These are phyloP conservation scores for Platichthys flesus DNA, from an alignment of 2,113 vertebrate species.

Conservation along the genomic window DNA sequence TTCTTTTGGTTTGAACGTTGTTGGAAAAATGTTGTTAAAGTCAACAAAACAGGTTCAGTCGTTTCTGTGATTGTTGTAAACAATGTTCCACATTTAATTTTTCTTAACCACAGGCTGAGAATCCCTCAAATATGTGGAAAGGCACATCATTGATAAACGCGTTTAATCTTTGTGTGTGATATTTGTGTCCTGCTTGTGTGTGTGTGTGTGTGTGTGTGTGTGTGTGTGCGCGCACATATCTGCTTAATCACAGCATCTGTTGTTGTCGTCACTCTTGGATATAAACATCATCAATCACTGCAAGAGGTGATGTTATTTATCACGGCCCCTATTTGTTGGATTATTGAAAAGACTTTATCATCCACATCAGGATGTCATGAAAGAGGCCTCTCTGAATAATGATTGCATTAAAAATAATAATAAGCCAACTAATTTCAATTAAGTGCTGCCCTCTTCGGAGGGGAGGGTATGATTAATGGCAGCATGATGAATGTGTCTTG, in stretches of 20 bases:
- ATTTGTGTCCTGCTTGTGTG: background rate
- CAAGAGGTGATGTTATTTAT: conserved; percentile 50
- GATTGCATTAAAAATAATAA: conserved; percentile 28
- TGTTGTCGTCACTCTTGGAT: conserved; percentile 52
- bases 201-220: background rate
- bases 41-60: no score
- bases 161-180: background rate
- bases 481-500: conserved; percentile 46
- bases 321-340: conserved; percentile 24
- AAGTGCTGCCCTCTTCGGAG: conserved; percentile 20
- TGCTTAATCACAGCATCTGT: conserved; percentile 67
- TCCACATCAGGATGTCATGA: background rate
- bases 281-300: conserved; percentile 73
- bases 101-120: no score
- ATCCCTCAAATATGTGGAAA: no score
- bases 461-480: background rate
- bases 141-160: background rate
- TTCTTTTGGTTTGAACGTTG: no score
- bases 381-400: conserved; percentile 18
- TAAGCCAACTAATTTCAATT: conserved; percentile 46
- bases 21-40: no score
- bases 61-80: no score
- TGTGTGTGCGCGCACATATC: background rate
- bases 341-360: conserved; percentile 51
- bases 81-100: no score